A percentile compares a stretch with the other conserved stretches of the same genome.
Evolutionary conservation across 2,888 invertebrate species (phyloP).

Genomic region (Aricia artaxerxes): DNA sequence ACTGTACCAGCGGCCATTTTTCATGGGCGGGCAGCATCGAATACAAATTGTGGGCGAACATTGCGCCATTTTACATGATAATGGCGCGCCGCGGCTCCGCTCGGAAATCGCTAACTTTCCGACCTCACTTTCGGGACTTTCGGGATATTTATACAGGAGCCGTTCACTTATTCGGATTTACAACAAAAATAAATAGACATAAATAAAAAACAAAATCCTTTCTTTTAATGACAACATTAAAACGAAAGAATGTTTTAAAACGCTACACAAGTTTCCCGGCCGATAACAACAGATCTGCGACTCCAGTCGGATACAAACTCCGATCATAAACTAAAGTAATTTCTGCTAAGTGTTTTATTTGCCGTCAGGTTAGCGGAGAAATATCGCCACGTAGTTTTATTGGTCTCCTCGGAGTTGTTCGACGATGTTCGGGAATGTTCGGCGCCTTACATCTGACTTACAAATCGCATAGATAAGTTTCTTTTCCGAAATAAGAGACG

Average conservation of each 20-base stretch:
- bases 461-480: not conserved
- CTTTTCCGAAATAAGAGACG: not conserved
- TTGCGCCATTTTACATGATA: constrained; percentile 17
- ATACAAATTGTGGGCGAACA: constrained; percentile 33
- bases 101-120: not conserved
- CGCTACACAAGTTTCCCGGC: not conserved
- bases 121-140: not conserved
- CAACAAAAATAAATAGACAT: no score
- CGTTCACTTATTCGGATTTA: not conserved
- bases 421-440: not conserved
- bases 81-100: constrained; percentile 6
- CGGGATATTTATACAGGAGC: not conserved
- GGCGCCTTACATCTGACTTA: not conserved
- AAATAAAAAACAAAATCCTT: no score
- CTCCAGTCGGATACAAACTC: not conserved
- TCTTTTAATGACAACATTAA: no score
- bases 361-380: constrained; percentile 22
- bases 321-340: constrained; percentile 24
- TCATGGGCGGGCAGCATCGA: constrained; percentile 27
- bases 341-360: constrained; percentile 27
- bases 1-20: not conserved
- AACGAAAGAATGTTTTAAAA: not conserved
- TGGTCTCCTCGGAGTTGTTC: constrained; percentile 11
- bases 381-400: constrained; percentile 27
- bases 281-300: not conserved